phyloP scores from a whole-genome alignment of 37 sponge, comb jelly and placozoan genomes.

The Axinella damicornis region DNA sequence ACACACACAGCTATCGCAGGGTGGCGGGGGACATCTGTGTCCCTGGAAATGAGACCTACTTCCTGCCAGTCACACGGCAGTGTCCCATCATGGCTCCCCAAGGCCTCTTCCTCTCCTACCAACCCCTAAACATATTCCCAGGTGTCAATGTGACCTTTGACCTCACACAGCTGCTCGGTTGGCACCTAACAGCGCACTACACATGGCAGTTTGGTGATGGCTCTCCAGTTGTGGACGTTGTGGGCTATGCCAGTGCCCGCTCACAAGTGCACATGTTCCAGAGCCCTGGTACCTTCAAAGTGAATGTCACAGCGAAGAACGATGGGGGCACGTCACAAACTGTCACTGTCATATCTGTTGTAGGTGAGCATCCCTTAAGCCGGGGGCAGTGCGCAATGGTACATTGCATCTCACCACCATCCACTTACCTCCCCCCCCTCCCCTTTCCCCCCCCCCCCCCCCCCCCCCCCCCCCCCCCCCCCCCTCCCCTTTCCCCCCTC shows the following conservation, averaged over 20 bases:
- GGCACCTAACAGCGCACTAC: neutral
- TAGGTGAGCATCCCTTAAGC: too few relatives aligned
- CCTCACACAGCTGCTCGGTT: slow-evolving; percentile 33
- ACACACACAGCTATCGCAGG: slow-evolving; percentile 63
- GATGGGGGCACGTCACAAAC: too few relatives aligned
- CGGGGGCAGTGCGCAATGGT: too few relatives aligned
- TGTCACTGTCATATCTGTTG: too few relatives aligned
- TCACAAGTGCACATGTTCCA: slow-evolving; percentile 14
- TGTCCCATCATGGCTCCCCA: slow-evolving; percentile 31
- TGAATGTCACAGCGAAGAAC: slow-evolving; percentile 33
- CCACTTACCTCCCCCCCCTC: too few relatives aligned
- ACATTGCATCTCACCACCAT: too few relatives aligned
- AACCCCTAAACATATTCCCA: neutral
- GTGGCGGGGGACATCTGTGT: slow-evolving; percentile 72
- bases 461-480: neutral
- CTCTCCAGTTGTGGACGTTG: neutral
- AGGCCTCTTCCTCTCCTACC: neutral
- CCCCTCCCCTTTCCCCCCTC: neutral
- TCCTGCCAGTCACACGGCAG: neutral
- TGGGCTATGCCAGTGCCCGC: slow-evolving; percentile 7
- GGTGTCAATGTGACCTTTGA: neutral
- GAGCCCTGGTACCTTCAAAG: slow-evolving; percentile 38
- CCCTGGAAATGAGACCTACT: slow-evolving; percentile 35
- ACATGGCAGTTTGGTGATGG: slow-evolving; percentile 40
- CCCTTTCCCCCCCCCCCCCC: too few relatives aligned